phyloP scores from a whole-genome alignment of 2,113 vertebrate genomes.

The Urocynchramus pylzowi region DNA sequence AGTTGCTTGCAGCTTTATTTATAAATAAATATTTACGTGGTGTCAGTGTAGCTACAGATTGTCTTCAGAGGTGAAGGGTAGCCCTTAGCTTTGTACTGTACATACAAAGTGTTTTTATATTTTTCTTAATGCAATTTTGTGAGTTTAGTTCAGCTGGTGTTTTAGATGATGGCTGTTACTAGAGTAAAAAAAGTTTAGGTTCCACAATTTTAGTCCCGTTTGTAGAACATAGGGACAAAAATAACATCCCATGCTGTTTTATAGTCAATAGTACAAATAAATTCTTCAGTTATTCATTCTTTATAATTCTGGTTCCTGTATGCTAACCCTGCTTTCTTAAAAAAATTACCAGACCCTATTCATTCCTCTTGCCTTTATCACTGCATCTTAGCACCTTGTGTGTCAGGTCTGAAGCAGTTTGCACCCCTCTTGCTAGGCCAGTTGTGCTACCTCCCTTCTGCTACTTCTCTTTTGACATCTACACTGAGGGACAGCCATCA shows the following conservation, averaged over 20 bases:
- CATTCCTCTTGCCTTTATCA: background rate
- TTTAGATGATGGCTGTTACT: background rate
- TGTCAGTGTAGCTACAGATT: background rate
- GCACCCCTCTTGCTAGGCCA: background rate
- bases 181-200: background rate
- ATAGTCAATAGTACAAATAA: background rate
- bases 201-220: background rate
- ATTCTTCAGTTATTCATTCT: background rate
- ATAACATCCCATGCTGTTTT: background rate
- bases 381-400: background rate
- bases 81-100: background rate
- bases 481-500: accelerated
- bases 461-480: background rate
- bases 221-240: background rate
- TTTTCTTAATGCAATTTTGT: background rate
- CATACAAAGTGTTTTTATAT: background rate
- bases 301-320: background rate
- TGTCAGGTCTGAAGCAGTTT: background rate
- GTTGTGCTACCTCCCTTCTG: background rate
- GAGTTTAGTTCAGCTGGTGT: background rate
- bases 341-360: background rate
- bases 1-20: background rate
- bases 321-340: background rate
- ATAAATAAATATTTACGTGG: background rate
- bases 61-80: background rate